Conservation (phyloP, 2,113 vertebrate genomes). For the Lutjanus erythropterus region DNA sequence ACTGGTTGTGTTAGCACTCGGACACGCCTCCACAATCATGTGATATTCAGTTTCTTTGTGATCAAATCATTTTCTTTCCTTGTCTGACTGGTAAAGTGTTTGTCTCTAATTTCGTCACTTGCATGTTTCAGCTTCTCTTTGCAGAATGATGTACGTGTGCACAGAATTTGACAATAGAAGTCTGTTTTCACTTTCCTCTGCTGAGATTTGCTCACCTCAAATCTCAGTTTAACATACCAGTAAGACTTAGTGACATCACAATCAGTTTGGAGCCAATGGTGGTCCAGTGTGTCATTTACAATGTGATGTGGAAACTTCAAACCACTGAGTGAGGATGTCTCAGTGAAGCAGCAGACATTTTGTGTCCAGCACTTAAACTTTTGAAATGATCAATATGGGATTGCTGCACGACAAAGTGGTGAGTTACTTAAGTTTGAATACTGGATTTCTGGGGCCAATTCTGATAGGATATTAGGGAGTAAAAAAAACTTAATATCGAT, state of each 20-base stretch:
- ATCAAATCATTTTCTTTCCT: neutral
- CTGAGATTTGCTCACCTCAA: neutral
- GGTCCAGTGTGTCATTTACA: neutral
- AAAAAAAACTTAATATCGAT: no score
- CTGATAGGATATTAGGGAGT: no score
- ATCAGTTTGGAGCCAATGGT: neutral
- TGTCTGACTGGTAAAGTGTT: no score
- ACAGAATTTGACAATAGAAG: neutral
- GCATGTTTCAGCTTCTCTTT: neutral
- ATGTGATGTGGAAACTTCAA: neutral
- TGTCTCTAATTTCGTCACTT: neutral
- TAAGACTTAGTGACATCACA: neutral
- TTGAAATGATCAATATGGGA: neutral
- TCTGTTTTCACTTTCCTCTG: neutral
- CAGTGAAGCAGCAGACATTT: neutral
- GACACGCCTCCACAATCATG: neutral
- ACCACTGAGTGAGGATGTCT: neutral
- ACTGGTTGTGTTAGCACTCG: neutral
- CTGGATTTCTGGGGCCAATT: no score
- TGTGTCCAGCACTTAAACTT: neutral
- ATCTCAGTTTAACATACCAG: neutral
- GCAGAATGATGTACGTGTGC: neutral
- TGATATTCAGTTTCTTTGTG: neutral
- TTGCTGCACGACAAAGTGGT: neutral
- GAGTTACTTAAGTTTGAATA: no score